A percentile compares a stretch with the other conserved stretches of the same genome.
These are phyloP conservation scores for Gryon sp. DNA, from an alignment of 1,140 invertebrate species.

Conservation along the genomic window DNA sequence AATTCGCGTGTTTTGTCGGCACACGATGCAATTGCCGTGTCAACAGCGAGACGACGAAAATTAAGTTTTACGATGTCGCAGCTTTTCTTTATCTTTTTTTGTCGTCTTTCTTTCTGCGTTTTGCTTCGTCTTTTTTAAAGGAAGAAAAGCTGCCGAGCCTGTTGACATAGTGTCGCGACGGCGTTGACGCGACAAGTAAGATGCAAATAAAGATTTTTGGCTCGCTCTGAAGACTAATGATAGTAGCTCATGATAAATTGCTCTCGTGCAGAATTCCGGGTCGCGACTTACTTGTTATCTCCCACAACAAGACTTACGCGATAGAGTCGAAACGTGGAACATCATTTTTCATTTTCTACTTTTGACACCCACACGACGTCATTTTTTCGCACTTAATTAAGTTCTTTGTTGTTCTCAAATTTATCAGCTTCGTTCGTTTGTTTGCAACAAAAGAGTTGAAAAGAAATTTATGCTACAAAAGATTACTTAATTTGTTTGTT, in stretches of 20 bases:
- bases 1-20: conserved; percentile 4
- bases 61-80: conserved; percentile 61
- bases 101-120: background rate
- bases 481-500: too few relatives aligned
- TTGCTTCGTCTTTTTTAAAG: conserved; percentile 11
- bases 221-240: conserved; percentile 69
- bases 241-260: conserved; percentile 67
- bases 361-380: conserved; percentile 34
- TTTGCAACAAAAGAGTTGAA: conserved; percentile 13
- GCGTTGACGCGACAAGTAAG: conserved; percentile 67
- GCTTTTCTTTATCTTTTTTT: too few relatives aligned
- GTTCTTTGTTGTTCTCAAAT: conserved; percentile 51
- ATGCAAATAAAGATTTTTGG: conserved; percentile 76
- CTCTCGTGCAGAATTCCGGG: conserved; percentile 60
- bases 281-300: conserved; percentile 63
- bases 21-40: conserved; percentile 10
- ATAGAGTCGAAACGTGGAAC: conserved; percentile 58
- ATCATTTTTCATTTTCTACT: conserved; percentile 58
- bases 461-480: too few relatives aligned
- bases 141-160: conserved; percentile 65
- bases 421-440: conserved; percentile 31
- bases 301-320: conserved; percentile 55
- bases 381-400: conserved; percentile 57
- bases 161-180: conserved; percentile 65
- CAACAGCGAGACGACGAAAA: conserved; percentile 37